Evolutionary conservation across 2,888 invertebrate species (phyloP).

Genomic region (Meteorus cinctellus): DNA sequence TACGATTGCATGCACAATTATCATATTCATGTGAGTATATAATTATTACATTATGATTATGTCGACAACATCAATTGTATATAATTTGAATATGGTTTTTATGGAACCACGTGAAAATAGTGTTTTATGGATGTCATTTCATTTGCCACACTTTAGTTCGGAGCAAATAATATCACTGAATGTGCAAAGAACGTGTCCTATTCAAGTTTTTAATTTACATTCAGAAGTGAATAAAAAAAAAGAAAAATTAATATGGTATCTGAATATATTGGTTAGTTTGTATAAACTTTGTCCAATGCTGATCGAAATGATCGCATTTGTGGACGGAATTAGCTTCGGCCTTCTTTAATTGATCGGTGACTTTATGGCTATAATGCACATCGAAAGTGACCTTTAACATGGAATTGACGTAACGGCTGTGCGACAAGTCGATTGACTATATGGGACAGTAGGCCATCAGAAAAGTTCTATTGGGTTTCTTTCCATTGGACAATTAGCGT

Average conservation of each 20-base stretch:
- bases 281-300: conserved; percentile 41
- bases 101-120: background rate
- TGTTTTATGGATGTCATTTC: background rate
- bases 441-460: conserved; percentile 44
- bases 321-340: conserved; percentile 45
- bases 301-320: conserved; percentile 40
- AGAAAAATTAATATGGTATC: background rate
- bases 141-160: background rate
- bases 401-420: conserved; percentile 44
- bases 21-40: no score
- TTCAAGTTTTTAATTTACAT: background rate
- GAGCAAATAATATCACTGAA: background rate
- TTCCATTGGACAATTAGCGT: background rate
- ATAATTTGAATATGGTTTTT: background rate
- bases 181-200: no score
- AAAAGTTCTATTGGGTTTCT: conserved; percentile 26
- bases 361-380: conserved; percentile 39
- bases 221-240: background rate
- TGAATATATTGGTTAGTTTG: conserved; percentile 27
- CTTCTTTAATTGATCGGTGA: conserved; percentile 46
- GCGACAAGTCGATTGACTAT: conserved; percentile 37
- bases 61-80: background rate
- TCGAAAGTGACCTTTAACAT: conserved; percentile 45
- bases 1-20: no score
- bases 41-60: no score